These are phyloP conservation scores for Azemiops feae DNA, from an alignment of 2,113 vertebrate species.

Conservation along the genomic window DNA sequence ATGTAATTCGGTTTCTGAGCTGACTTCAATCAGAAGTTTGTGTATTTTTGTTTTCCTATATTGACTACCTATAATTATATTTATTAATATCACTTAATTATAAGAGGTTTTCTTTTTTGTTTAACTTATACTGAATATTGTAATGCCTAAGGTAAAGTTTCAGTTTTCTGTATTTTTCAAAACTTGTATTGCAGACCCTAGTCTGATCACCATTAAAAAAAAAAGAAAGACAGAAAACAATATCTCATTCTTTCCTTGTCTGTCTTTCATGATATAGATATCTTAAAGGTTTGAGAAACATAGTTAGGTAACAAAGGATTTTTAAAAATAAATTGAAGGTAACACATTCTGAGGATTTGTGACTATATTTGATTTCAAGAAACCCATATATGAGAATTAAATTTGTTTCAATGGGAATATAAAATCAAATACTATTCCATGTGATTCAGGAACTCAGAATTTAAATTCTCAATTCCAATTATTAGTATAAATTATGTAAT, in stretches of 20 bases:
- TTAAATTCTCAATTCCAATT: too few species aligned
- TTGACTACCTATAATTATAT: background rate
- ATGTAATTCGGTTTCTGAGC: background rate
- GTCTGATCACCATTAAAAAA: background rate
- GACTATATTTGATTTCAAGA: background rate
- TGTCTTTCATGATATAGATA: background rate
- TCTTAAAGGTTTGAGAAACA: background rate
- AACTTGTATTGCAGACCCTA: background rate
- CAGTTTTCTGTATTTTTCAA: background rate
- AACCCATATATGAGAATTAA: background rate
- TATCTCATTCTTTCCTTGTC: background rate
- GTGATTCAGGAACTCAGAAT: background rate
- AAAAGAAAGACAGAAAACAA: background rate
- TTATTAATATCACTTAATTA: background rate
- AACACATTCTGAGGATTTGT: background rate
- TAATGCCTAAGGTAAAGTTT: background rate
- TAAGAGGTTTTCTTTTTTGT: background rate
- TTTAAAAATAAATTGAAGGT: background rate
- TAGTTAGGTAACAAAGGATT: background rate
- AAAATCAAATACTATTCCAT: background rate
- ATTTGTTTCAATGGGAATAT: background rate
- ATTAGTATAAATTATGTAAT: too few species aligned
- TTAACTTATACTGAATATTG: background rate
- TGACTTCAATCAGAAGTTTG: background rate
- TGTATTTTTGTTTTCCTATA: background rate